phyloP scores from a whole-genome alignment of 2,888 invertebrate genomes.

The Cistogaster globosa region DNA sequence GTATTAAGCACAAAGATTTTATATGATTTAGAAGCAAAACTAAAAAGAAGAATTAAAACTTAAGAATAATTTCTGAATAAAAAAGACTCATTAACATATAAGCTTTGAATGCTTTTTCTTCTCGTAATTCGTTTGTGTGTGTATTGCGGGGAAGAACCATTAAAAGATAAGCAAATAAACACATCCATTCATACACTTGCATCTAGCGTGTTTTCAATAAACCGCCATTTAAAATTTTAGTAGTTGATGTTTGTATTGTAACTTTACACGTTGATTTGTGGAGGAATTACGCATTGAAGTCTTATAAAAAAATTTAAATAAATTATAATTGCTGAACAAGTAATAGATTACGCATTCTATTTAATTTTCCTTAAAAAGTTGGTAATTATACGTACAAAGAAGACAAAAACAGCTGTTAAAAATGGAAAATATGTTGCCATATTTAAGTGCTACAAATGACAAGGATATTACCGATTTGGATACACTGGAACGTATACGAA shows the following conservation, averaged over 20 bases:
- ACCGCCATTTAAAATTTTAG: not conserved
- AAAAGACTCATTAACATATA: slow-evolving; percentile 44
- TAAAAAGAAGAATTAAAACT: too few relatives aligned
- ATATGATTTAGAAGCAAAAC: too few relatives aligned
- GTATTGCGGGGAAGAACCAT: slow-evolving; percentile 65
- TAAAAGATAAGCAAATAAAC: slow-evolving; percentile 34
- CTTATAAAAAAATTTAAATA: not conserved
- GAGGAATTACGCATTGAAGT: slow-evolving; percentile 58
- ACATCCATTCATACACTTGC: not conserved
- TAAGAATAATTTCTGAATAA: not conserved
- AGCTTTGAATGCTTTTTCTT: slow-evolving; percentile 8
- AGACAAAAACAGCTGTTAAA: slow-evolving; percentile 26
- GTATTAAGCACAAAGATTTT: too few relatives aligned
- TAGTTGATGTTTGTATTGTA: slow-evolving; percentile 43
- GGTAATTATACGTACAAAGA: not conserved
- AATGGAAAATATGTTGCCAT: slow-evolving; percentile 66
- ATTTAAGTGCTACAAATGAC: slow-evolving; percentile 31
- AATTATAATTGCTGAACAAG: not conserved
- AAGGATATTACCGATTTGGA: slow-evolving; percentile 78
- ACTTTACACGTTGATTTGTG: slow-evolving; percentile 35
- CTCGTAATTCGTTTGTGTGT: slow-evolving; percentile 1
- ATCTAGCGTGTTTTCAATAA: not conserved
- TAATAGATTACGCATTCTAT: too few relatives aligned
- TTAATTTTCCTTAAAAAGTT: too few relatives aligned
- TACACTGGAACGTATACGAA: slow-evolving; percentile 76